Base-by-base conservation (phyloP, 2,888 invertebrate species). In the Cactoblastis cactorum region DNA sequence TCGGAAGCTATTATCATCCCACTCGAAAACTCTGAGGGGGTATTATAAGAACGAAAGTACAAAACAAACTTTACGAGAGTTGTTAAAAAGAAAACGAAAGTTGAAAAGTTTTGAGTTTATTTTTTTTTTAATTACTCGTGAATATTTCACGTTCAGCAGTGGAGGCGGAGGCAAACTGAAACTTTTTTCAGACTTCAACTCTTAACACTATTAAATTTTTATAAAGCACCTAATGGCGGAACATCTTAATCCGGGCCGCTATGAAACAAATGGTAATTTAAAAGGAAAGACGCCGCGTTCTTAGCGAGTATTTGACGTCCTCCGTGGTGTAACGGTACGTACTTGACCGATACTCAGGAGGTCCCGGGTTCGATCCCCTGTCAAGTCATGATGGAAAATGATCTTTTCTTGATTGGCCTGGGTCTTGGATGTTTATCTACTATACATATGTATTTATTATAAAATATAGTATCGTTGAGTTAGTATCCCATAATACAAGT, bases 111-210 rank as follows among this genome's bases (percentile, higher is more conserved):
- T 39, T 4, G 41, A 41, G 37, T 17, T 37, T n/a, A n/a, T n/a
- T n/a, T 22, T 41, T 43, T 43, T 41, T 41, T 43, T 43, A 28
- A 43, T 28, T 43, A 28, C 28, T 17, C 15, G 11, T 43, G 43
- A 43, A 43, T 43, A 43, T 28, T 43, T 43, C 8, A 43, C 5
- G 41, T 41, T 41, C 11, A 6, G 28, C 15, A 28, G 28, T 43
- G 24, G 15, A 11, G 24, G 24, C 24, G 11, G 28, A 4, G 17
- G 37, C 14, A 17, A 37, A 37, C 9, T 2, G 8, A 43, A 17
- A 12, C 11, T 24, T 43, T 17, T 43, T 28, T 11, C 4, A 43
- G 14, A 17, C 17, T 17, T 17, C 3, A 17, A 28, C 28, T 43
- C 15, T 28, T 28, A n/a, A 28, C 14, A 11, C 28, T 28, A 43